Evolutionary conservation across 2,113 vertebrate species (phyloP).

Genomic region (Sinocyclocheilus anshuiensis): DNA sequence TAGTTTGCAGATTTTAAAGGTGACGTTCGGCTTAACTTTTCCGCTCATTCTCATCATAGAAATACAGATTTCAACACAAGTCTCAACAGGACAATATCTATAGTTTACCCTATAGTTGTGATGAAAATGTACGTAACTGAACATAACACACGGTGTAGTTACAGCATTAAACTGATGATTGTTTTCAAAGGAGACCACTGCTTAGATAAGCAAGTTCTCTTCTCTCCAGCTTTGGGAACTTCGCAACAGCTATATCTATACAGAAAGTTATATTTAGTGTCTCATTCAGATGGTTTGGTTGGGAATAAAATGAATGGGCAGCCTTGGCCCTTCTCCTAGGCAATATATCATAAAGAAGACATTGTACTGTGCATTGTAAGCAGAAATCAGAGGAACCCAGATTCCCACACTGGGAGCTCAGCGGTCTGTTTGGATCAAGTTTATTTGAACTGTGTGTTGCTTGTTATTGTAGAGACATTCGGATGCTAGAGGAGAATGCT

Average conservation of each 20-base stretch:
- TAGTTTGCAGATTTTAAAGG: background rate
- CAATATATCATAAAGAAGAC: constrained; percentile 67
- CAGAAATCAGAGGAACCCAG: constrained; percentile 64
- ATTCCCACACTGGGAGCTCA: constrained; percentile 46
- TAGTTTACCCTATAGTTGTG: background rate
- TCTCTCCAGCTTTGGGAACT: background rate
- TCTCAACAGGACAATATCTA: background rate
- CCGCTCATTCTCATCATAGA: background rate
- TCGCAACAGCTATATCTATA: constrained; percentile 27
- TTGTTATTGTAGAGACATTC: constrained; percentile 2
- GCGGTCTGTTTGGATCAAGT: background rate
- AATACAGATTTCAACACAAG: background rate
- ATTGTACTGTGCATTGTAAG: constrained; percentile 68
- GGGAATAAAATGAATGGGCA: constrained; percentile 72
- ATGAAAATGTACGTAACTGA: background rate
- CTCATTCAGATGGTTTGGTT: constrained; percentile 61
- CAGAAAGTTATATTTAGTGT: constrained; percentile 70
- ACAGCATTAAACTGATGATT: background rate
- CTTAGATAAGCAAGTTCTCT: background rate
- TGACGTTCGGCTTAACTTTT: background rate
- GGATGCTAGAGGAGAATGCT: constrained; percentile 1
- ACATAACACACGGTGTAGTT: background rate
- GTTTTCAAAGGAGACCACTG: background rate
- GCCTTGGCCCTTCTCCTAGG: constrained; percentile 60
- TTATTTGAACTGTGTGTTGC: constrained; percentile 10